A percentile compares a stretch with the other conserved stretches of the same genome.
phyloP scores from a whole-genome alignment of 2,113 vertebrate genomes.

The Sterna hirundo region DNA sequence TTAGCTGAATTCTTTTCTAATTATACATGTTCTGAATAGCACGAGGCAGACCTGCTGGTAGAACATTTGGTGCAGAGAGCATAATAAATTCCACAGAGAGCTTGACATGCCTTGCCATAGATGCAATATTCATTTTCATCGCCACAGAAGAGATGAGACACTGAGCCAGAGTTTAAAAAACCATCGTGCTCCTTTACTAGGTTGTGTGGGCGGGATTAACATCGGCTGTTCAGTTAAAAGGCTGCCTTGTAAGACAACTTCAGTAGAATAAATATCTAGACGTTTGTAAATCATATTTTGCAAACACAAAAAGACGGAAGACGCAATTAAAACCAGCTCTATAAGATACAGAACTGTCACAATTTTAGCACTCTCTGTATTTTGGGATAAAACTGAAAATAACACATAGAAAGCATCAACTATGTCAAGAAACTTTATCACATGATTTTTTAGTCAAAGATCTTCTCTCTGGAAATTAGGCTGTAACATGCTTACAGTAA shows the following conservation, averaged over 20 bases:
- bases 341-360: background rate
- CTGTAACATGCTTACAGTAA: background rate
- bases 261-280: background rate
- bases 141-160: slow-evolving; percentile 20
- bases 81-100: slow-evolving; percentile 62
- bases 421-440: background rate
- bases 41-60: slow-evolving; percentile 31
- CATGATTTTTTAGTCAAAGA: background rate
- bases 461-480: slow-evolving; percentile 7
- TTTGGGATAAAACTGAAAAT: background rate
- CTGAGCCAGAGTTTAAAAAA: slow-evolving; percentile 26
- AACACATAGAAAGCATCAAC: background rate
- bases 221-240: background rate
- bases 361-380: background rate
- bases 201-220: slow-evolving; percentile 1
- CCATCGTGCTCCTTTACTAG: background rate
- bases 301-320: background rate
- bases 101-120: slow-evolving; percentile 42
- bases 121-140: slow-evolving; percentile 56
- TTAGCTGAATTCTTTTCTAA: slow-evolving; percentile 61
- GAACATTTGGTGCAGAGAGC: slow-evolving; percentile 57
- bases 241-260: background rate
- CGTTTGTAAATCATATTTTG: slow-evolving; percentile 18
- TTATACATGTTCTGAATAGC: slow-evolving; percentile 61
- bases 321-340: background rate